Conservation (phyloP, 2,113 vertebrate species). For the Phoenicopterus ruber region DNA sequence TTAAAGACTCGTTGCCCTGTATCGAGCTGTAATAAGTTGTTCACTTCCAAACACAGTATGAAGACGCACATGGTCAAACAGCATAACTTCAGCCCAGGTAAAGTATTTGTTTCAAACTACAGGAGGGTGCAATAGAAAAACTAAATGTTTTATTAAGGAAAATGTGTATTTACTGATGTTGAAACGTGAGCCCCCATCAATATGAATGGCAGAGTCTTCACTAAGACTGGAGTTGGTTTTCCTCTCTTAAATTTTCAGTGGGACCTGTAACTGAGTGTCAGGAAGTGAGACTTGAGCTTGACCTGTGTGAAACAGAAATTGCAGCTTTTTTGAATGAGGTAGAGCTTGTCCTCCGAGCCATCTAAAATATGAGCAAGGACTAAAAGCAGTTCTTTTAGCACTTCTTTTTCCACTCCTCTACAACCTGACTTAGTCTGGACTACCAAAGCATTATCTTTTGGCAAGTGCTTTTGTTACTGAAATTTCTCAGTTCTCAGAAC, state of each 20-base stretch:
- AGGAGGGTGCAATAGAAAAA: neutral
- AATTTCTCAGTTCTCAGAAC: neutral
- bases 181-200: neutral
- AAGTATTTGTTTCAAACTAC: neutral
- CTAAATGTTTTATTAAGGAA: neutral
- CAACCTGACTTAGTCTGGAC: neutral
- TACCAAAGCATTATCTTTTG: neutral
- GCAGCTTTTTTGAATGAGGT: neutral
- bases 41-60: conserved; percentile 92
- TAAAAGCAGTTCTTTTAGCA: neutral
- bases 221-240: neutral
- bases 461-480: neutral
- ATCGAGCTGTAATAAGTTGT: conserved; percentile 87
- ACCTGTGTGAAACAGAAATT: neutral
- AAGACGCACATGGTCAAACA: conserved; percentile 93
- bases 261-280: neutral
- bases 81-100: conserved; percentile 89
- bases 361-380: neutral
- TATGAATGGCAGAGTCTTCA: neutral
- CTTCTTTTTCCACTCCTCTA: neutral
- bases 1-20: conserved; percentile 89
- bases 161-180: neutral
- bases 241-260: neutral
- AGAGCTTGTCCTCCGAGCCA: neutral
- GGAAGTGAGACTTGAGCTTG: neutral